Evolutionary conservation across 1,140 invertebrate genomes (phyloP).

Genomic region (Rhopalosiphum padi): DNA sequence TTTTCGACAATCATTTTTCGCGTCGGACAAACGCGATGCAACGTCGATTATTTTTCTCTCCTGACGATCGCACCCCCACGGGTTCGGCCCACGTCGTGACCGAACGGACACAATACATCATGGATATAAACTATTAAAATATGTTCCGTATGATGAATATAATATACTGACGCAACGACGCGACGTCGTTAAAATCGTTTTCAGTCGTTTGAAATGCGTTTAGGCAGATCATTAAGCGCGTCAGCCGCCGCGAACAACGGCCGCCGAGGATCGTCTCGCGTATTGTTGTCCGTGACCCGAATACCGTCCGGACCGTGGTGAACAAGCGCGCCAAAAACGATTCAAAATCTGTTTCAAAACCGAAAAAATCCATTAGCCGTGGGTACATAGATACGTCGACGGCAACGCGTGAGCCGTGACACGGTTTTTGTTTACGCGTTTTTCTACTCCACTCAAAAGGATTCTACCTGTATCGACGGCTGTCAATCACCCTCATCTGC

Average conservation of each 20-base stretch:
- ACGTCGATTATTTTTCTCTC: neutral
- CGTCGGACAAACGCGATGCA: neutral
- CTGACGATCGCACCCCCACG: conserved; percentile 10
- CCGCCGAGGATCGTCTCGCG: conserved; percentile 27
- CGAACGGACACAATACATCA: neutral
- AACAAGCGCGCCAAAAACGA: conserved; percentile 50
- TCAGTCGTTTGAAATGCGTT: conserved; percentile 45
- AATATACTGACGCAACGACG: neutral
- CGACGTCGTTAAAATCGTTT: conserved; percentile 45
- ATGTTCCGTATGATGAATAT: neutral
- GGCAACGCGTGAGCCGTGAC: conserved; percentile 51
- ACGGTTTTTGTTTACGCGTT: neutral
- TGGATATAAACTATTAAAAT: too few species aligned
- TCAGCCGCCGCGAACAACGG: conserved; percentile 11
- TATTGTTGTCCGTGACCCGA: conserved; percentile 50
- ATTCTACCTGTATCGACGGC: conserved; percentile 36
- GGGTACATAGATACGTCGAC: conserved; percentile 22
- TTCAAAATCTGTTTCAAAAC: conserved; percentile 50
- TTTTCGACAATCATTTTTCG: conserved; percentile 27
- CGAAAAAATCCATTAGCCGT: conserved; percentile 55
- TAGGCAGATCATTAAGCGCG: conserved; percentile 44
- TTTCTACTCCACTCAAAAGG: neutral
- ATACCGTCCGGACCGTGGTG: conserved; percentile 5
- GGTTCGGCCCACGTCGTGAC: conserved; percentile 26
- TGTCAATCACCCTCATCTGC: conserved; percentile 46